Evolutionary conservation across 1,140 invertebrate species (phyloP), one percentile per base, ranked within the genome.

Genomic region (Batillaria attramentaria): DNA sequence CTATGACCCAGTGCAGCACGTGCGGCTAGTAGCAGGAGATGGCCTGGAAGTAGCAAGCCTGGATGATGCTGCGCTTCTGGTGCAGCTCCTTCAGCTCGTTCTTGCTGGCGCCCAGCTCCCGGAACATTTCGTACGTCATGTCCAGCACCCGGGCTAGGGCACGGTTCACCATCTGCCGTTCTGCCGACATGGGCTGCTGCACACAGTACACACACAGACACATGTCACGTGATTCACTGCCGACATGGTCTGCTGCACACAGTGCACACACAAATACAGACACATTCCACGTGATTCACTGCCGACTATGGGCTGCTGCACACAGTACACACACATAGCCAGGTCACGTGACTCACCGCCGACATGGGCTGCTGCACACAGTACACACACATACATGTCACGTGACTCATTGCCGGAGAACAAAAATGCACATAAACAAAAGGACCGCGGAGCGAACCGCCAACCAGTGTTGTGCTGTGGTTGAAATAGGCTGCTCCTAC

Each of bases 21-120:
- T 65, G 1, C 35, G 41, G 18, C 60, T 76, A 85, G 69, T 84
- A 85, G 62, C 84, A 85, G 33, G 85, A 82, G 57, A 85, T 77
- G 41, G 85, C 84, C 73, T 85, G 85, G 76, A 85, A 86, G 68
- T 84, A 86, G 68, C 84, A 86, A 35, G 82, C 79, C 41, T 81
- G 72, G 50, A 86, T 85, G 66, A 77, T 70, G 46, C 81, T 83
- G n/a, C 84, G 41, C 70, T 85, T 84, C 24, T 78, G 72, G 42
- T 85, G 82, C 6, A 86, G 78, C n/a, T 78, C 69, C 37, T 77
- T 68, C 39, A 85, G 79, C n/a, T 84, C 84, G 5, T 81, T 70
- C 20, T 76, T 35, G 57, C 66, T 81, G 39, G 79, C 84, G 0
- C 84, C 85, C 31, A 85, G 72, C 31, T 85, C 84, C 24, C 75